These are phyloP conservation scores for Drosophila falleni DNA, from an alignment of 2,888 invertebrate species.

Conservation along the genomic window DNA sequence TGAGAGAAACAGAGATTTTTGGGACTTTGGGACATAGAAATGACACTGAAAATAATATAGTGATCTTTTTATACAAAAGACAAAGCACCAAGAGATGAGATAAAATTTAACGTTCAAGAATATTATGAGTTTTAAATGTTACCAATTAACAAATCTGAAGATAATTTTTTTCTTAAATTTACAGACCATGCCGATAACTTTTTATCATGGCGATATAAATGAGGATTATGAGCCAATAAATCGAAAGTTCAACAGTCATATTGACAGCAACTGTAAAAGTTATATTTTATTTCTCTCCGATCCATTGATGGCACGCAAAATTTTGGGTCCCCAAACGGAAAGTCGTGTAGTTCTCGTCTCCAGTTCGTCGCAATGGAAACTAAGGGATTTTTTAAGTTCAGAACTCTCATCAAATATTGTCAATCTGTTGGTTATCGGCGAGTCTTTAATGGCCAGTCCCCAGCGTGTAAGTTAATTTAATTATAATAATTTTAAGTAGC, in stretches of 20 bases:
- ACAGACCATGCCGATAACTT: conserved; percentile 86
- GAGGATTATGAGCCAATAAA: conserved; percentile 86
- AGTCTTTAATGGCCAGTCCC: conserved; percentile 87
- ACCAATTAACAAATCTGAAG: background rate
- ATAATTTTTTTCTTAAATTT: background rate
- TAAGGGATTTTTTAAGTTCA: conserved; percentile 89
- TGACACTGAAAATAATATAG: too few relatives aligned
- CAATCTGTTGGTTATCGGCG: conserved; percentile 90
- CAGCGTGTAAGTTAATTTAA: conserved; percentile 84
- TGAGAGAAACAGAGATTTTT: too few relatives aligned
- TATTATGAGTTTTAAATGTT: background rate
- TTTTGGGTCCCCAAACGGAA: conserved; percentile 88
- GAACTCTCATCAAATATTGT: conserved; percentile 88
- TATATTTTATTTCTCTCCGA: conserved; percentile 90
- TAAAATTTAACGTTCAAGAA: too few relatives aligned
- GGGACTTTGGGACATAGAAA: too few relatives aligned
- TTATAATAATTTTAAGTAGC: too few relatives aligned
- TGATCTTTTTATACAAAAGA: too few relatives aligned
- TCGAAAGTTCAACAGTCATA: conserved; percentile 66
- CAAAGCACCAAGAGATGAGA: background rate
- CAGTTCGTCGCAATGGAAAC: conserved; percentile 90
- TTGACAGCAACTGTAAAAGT: conserved; percentile 87
- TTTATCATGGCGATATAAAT: conserved; percentile 88
- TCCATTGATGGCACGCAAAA: conserved; percentile 87
- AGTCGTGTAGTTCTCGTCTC: conserved; percentile 90